Percentiles rank a stretch among this genome's conserved stretches.
Conservation (phyloP, 2,888 invertebrate species). For the Oxytorus armatus region DNA sequence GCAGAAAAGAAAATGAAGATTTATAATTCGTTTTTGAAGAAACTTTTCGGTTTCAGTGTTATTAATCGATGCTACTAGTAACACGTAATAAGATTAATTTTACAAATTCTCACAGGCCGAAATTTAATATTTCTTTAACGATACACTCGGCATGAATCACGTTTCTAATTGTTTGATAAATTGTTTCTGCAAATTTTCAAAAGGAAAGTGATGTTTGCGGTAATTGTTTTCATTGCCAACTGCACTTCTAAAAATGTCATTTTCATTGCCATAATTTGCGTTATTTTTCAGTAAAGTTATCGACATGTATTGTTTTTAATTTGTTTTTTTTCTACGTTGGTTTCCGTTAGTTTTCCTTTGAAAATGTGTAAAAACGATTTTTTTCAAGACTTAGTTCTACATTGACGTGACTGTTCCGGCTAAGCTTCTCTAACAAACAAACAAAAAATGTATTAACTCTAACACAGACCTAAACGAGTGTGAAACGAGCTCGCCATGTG, state of each 20-base stretch:
- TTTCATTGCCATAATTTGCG: too few species aligned
- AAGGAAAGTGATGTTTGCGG: too few species aligned
- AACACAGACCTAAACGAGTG: conserved; percentile 91
- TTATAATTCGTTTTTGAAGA: neutral
- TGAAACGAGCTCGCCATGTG: conserved; percentile 88
- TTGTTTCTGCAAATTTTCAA: neutral
- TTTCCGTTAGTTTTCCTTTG: neutral
- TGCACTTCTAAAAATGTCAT: too few species aligned
- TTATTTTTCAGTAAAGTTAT: too few species aligned
- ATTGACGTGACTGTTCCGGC: neutral
- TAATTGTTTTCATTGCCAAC: too few species aligned
- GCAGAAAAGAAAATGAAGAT: neutral
- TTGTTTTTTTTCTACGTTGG: neutral
- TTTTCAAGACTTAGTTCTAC: neutral
- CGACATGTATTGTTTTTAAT: too few species aligned
- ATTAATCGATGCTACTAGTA: conserved; percentile 13
- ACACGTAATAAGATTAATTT: neutral
- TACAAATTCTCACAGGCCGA: neutral
- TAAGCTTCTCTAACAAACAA: conserved; percentile 21
- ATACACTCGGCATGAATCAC: neutral
- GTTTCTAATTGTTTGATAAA: neutral
- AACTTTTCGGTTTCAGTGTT: neutral
- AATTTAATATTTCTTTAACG: neutral
- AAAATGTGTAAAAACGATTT: neutral
- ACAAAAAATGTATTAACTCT: conserved; percentile 70